A percentile compares a stretch with the other conserved stretches of the same genome.
These are phyloP conservation scores for Zhuqinia jingwanae DNA, from an alignment of 2,888 invertebrate species.

Conservation along the genomic window DNA sequence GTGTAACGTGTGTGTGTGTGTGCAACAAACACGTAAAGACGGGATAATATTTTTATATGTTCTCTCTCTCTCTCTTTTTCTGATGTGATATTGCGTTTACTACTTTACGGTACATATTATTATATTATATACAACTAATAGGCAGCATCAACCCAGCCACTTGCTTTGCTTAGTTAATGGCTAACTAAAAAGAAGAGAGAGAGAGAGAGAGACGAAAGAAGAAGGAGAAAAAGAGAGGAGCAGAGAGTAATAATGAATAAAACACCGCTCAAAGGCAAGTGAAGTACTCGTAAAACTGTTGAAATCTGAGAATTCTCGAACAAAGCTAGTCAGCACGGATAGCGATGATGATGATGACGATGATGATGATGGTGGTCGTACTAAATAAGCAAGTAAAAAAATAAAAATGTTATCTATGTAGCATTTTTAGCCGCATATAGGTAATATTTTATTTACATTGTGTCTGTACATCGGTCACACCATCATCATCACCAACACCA, in stretches of 20 bases:
- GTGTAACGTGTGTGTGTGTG: neutral
- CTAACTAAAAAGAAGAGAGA: neutral
- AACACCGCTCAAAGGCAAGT: constrained; percentile 66
- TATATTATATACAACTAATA: constrained; percentile 44
- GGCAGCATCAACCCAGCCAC: constrained; percentile 40
- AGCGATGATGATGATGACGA: constrained; percentile 5
- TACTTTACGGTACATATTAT: constrained; percentile 42
- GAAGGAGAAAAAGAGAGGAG: neutral
- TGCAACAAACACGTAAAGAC: neutral
- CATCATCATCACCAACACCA: too few relatives aligned
- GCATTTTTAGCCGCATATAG: neutral
- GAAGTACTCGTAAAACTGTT: constrained; percentile 64
- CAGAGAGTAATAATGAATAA: constrained; percentile 57
- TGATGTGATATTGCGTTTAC: neutral
- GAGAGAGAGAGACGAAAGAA: constrained; percentile 7
- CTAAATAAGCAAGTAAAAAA: neutral
- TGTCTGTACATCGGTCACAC: neutral
- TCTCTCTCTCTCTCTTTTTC: neutral
- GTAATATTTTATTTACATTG: constrained; percentile 15
- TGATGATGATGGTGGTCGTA: neutral
- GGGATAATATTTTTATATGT: neutral
- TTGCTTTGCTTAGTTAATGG: constrained; percentile 12
- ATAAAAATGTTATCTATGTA: neutral
- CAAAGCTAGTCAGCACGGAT: constrained; percentile 24
- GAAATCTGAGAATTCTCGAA: constrained; percentile 65